Evolutionary conservation across 2,113 vertebrate species (phyloP).

Genomic region (Origma solitaria): DNA sequence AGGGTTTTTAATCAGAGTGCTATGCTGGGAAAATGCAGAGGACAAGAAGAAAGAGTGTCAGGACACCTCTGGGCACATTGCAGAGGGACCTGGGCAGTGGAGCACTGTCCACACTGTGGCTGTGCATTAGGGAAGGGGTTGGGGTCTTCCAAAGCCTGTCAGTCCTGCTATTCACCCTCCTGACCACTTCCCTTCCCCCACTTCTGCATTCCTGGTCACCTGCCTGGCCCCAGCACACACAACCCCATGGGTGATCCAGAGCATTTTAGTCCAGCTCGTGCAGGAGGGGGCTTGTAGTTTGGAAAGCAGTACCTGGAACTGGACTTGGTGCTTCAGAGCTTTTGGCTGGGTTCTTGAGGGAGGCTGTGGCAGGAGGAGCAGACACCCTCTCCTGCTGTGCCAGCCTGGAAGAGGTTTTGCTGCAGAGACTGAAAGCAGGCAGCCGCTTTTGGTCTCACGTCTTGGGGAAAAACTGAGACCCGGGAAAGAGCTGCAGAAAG

Average conservation of each 20-base stretch:
- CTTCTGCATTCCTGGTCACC: background rate
- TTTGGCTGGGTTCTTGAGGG: background rate
- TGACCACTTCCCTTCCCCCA: background rate
- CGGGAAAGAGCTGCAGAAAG: rapidly evolving
- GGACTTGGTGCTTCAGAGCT: background rate
- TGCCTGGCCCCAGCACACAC: rapidly evolving
- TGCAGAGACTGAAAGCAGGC: background rate
- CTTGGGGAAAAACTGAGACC: background rate
- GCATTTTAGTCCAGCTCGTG: rapidly evolving
- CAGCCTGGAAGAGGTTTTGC: background rate
- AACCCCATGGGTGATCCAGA: rapidly evolving
- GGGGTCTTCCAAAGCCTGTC: background rate
- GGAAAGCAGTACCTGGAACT: background rate
- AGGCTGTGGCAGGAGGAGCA: background rate
- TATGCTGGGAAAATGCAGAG: background rate
- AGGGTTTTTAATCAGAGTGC: background rate
- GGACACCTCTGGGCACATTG: rapidly evolving
- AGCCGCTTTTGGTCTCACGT: background rate
- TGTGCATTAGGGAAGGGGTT: rapidly evolving
- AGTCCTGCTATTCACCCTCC: background rate
- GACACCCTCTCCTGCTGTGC: background rate
- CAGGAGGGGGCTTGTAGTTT: background rate
- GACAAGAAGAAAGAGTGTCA: background rate
- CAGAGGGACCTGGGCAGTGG: background rate
- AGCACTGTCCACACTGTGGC: rapidly evolving